Conservation (phyloP, 2,888 invertebrate species). For the Pristionchus mayeri region DNA sequence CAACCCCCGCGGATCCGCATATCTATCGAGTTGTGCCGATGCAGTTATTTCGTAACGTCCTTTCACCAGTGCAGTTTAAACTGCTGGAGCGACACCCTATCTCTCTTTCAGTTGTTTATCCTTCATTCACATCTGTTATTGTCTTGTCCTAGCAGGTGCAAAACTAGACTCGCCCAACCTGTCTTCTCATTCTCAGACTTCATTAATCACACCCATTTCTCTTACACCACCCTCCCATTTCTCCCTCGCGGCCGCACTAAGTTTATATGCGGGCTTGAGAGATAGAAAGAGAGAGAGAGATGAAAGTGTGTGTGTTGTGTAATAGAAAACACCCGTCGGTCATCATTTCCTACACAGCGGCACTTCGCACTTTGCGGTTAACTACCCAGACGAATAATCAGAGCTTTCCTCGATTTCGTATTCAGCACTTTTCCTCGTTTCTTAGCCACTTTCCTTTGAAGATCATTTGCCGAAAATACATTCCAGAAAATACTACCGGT, state of each 20-base stretch:
- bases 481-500: no score
- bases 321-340: slow-evolving; percentile 27
- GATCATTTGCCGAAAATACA: no score
- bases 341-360: not conserved
- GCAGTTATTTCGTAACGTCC: no score
- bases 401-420: no score
- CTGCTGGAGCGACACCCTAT: no score
- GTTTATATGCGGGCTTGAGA: not conserved
- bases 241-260: not conserved
- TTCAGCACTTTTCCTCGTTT: not conserved
- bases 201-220: slow-evolving; percentile 8
- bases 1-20: no score
- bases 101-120: not conserved
- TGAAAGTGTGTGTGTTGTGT: slow-evolving; percentile 17
- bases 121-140: not conserved
- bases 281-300: not conserved
- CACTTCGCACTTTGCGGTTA: slow-evolving; percentile 26
- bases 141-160: no score
- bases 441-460: not conserved
- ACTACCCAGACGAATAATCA: no score
- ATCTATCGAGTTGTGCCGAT: no score
- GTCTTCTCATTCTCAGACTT: not conserved
- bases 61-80: no score
- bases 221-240: not conserved
- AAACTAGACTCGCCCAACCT: not conserved